Percentiles rank a stretch among this genome's conserved stretches.
Evolutionary conservation across 1,140 invertebrate species (phyloP).

Genomic region (Frieseomelitta varia): DNA sequence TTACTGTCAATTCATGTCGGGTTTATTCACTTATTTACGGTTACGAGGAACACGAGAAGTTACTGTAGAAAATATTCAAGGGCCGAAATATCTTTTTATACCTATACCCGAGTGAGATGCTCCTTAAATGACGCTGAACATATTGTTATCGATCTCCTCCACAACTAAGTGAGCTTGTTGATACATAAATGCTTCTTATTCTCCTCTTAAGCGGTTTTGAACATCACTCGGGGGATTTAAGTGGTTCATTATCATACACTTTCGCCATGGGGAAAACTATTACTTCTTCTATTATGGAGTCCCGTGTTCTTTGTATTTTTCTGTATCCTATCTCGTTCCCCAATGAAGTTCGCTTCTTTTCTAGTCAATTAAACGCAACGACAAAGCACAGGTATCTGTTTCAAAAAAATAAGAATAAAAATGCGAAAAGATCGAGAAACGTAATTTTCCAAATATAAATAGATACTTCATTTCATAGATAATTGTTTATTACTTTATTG

Average conservation of each 20-base stretch:
- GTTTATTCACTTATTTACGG: not conserved
- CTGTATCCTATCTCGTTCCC: not conserved
- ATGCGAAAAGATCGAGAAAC: not conserved
- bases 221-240: slow-evolving; percentile 23
- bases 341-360: not conserved
- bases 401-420: not conserved
- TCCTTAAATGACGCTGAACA: slow-evolving; percentile 7
- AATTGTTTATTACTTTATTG: too few species aligned
- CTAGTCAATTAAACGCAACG: not conserved
- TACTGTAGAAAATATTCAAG: not conserved
- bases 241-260: slow-evolving; percentile 7
- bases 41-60: too few species aligned
- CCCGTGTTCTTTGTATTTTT: not conserved
- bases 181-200: slow-evolving; percentile 14
- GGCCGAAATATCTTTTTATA: not conserved
- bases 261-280: not conserved
- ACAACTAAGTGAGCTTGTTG: slow-evolving; percentile 11
- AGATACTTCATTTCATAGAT: not conserved
- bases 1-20: not conserved
- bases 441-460: not conserved
- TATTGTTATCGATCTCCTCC: slow-evolving; percentile 20
- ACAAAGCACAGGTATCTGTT: not conserved
- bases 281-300: not conserved
- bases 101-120: too few species aligned
- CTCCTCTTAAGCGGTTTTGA: slow-evolving; percentile 38